phyloP scores from a whole-genome alignment of 2,888 invertebrate genomes.

The Oconnorella tubifera region DNA sequence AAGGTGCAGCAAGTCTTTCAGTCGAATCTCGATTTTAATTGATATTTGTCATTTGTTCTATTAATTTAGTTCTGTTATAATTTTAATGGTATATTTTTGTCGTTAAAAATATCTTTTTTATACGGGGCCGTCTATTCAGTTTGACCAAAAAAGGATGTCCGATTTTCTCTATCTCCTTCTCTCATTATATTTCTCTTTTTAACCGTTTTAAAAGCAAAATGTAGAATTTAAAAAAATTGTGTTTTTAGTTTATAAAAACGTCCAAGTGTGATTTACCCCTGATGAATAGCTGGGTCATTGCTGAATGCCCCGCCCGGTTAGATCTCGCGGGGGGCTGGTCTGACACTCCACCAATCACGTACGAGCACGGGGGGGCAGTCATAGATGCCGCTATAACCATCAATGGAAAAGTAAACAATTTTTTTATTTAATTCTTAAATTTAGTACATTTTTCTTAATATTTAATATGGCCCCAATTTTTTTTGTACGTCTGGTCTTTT shows the following conservation, averaged over 20 bases:
- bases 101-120: too few relatives aligned
- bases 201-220: too few relatives aligned
- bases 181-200: too few relatives aligned
- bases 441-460: not conserved
- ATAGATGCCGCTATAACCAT: slow-evolving; percentile 58
- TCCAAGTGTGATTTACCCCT: slow-evolving; percentile 36
- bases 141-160: too few relatives aligned
- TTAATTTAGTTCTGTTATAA: not conserved
- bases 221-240: too few relatives aligned
- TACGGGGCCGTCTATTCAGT: too few relatives aligned
- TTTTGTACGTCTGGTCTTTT: too few relatives aligned
- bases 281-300: slow-evolving; percentile 55
- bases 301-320: slow-evolving; percentile 58
- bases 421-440: not conserved
- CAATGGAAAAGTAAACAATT: slow-evolving; percentile 54
- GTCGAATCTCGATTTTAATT: too few relatives aligned
- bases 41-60: slow-evolving; percentile 3
- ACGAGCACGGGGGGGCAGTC: slow-evolving; percentile 60
- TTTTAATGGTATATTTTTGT: not conserved
- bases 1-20: too few relatives aligned
- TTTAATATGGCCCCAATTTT: too few relatives aligned
- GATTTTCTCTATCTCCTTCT: too few relatives aligned
- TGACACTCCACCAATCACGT: slow-evolving; percentile 63
- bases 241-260: slow-evolving; percentile 37
- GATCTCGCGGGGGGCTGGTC: slow-evolving; percentile 63